phyloP scores from a whole-genome alignment of 2,113 vertebrate genomes.

The Tragelaphus buxtoni region DNA sequence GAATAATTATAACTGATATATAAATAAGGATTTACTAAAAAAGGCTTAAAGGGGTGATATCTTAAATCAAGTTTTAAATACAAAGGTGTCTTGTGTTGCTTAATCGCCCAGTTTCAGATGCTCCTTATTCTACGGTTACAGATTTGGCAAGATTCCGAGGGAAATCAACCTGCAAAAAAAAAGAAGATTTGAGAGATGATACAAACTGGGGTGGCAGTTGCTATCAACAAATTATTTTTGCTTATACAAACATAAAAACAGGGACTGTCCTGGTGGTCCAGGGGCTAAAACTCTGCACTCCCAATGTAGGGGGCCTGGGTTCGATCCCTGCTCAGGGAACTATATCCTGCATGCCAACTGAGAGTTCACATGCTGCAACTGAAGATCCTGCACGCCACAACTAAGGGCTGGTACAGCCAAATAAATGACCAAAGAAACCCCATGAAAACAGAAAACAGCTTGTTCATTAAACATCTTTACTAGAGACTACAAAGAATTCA shows the following conservation, averaged over 20 bases:
- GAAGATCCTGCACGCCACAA: background rate
- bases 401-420: background rate
- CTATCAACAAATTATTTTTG: slow-evolving; percentile 8
- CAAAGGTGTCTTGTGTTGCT: slow-evolving; percentile 77
- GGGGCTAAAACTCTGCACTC: background rate
- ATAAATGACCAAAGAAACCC: background rate
- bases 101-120: slow-evolving; percentile 61
- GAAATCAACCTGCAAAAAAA: slow-evolving; percentile 92
- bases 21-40: slow-evolving; percentile 78
- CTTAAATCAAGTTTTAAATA: slow-evolving; percentile 83
- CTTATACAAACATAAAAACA: background rate
- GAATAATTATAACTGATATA: slow-evolving; percentile 74
- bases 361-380: background rate
- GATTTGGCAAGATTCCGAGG: slow-evolving; percentile 99
- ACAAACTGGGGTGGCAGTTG: background rate
- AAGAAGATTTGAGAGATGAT: background rate
- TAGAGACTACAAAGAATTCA: background rate
- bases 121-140: slow-evolving; percentile 93
- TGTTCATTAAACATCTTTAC: background rate
- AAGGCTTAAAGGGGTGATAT: slow-evolving; percentile 74
- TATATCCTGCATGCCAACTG: background rate
- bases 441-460: background rate
- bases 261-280: background rate
- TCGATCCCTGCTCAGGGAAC: background rate
- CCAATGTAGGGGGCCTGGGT: background rate